phyloP scores from a whole-genome alignment of 1,140 invertebrate species.

The Sinonovacula constricta region DNA sequence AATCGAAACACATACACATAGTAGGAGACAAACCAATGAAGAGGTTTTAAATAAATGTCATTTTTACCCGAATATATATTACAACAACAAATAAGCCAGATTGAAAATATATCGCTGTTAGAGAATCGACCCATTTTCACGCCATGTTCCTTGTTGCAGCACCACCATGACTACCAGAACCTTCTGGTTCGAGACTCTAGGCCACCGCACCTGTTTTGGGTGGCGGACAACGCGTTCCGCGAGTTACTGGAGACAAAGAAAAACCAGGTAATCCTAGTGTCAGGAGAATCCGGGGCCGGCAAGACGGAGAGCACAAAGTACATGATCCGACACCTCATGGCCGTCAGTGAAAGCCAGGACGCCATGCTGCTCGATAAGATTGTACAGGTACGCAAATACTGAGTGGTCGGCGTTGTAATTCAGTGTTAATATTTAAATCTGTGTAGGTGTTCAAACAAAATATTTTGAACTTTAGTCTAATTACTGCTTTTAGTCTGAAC shows the following conservation, averaged over 20 bases:
- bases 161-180: slow-evolving; percentile 82
- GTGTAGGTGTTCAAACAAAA: too few relatives aligned
- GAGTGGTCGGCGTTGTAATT: background rate
- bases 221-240: slow-evolving; percentile 88
- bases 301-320: slow-evolving; percentile 74
- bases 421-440: background rate
- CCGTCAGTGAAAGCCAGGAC: slow-evolving; percentile 60
- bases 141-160: too few relatives aligned
- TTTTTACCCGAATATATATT: too few relatives aligned
- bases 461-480: too few relatives aligned
- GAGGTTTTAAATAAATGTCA: too few relatives aligned
- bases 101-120: too few relatives aligned
- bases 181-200: slow-evolving; percentile 86
- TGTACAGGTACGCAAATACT: slow-evolving; percentile 66
- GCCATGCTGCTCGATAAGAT: slow-evolving; percentile 61
- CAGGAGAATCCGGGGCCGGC: slow-evolving; percentile 91
- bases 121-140: too few relatives aligned
- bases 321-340: slow-evolving; percentile 69
- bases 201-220: slow-evolving; percentile 92
- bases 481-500: too few relatives aligned
- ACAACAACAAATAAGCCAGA: too few relatives aligned
- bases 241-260: slow-evolving; percentile 85
- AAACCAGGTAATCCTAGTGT: slow-evolving; percentile 94
- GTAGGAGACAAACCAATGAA: too few relatives aligned
- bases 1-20: too few relatives aligned